Evolutionary conservation across 2,113 vertebrate genomes (phyloP), one percentile per base, ranked within the genome.

Genomic region (Aix galericulata): DNA sequence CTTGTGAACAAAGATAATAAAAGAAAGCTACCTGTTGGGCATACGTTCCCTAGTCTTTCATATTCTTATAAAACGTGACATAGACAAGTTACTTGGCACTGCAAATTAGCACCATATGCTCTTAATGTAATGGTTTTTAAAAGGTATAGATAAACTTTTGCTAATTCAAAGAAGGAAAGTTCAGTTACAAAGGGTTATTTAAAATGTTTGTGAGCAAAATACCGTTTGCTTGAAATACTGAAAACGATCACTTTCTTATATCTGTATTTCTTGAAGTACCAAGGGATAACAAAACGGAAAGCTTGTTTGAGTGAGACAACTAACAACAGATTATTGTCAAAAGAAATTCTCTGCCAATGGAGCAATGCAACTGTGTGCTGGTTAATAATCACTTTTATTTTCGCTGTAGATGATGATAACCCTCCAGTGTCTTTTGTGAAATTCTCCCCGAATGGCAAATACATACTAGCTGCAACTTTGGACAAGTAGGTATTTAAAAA

Each of bases 381-480:
- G 27, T 26, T 93, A 55, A 75, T 50, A 6, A 7, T 4, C 8
- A 23, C 52, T 80, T 27, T 87, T 79, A 2, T 96, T 91, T 95
- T 42, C 74, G 4, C 27, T 20, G 25, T 73, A 99, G 99, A 99
- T 90, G 99, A 99, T 21, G 99, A 99, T 97, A 99, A 99, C 95
- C 99, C 99, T 11, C 99, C 99, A 0, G 99, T 99, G 96, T 99
- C 99, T 7, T 99, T 99, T 50, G 99, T 99, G 95, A 99, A 99
- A 93, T 99, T 99, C 95, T 99, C 99, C 25, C 99, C 99, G 22
- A 99, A 99, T 5, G 99, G 99, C 94, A 99, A 99, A 97, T 99
- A 99, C 96, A 99, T 99, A 88, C 95, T 99, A 97, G 99, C 99
- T 13, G 99, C 99, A 11, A 99, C 99, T 38, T 97, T 99, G 98